Evolutionary conservation across 2,113 vertebrate species (phyloP).

Genomic region (Phalacrocorax carbo): DNA sequence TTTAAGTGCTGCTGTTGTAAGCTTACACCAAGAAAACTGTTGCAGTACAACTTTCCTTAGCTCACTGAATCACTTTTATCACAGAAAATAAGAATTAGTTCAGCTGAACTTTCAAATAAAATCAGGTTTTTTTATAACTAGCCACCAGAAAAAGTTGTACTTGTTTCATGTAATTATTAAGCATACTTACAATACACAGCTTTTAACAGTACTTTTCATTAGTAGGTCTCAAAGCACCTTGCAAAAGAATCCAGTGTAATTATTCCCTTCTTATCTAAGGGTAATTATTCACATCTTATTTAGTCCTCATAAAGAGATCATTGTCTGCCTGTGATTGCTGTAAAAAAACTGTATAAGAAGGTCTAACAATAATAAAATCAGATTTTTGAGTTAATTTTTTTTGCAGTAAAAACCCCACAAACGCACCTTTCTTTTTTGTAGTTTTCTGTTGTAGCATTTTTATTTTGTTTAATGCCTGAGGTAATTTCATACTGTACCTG

Average conservation of each 20-base stretch:
- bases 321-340: neutral
- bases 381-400: neutral
- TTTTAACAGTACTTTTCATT: conserved; percentile 4
- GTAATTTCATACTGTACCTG: neutral
- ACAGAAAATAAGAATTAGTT: neutral
- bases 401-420: neutral
- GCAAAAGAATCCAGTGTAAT: conserved; percentile 23
- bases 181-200: neutral
- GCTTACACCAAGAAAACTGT: neutral
- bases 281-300: conserved; percentile 14
- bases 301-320: neutral
- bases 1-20: neutral
- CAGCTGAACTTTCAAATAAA: neutral
- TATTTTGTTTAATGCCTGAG: neutral
- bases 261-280: conserved; percentile 11
- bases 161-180: neutral
- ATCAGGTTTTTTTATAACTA: neutral
- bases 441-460: neutral
- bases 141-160: neutral
- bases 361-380: neutral
- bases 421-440: neutral
- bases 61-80: neutral
- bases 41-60: neutral
- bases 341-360: neutral
- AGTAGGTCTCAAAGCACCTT: conserved; percentile 10